Percentiles rank a stretch among this genome's conserved stretches.
Conservation (phyloP, 1,140 invertebrate species). For the Scaptomyza hsui region DNA sequence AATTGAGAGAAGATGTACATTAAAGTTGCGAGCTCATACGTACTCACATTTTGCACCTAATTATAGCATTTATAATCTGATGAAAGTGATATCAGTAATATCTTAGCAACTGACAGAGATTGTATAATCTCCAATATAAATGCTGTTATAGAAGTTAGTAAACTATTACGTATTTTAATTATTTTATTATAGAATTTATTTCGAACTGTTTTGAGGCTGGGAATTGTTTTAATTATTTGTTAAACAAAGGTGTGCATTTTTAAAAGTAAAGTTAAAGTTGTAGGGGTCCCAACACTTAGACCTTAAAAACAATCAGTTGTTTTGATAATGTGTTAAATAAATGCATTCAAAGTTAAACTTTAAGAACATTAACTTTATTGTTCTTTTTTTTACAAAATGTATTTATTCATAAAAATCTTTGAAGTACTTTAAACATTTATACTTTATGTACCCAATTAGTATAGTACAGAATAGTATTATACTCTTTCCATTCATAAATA, state of each 20-base stretch:
- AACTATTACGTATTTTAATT: too few species aligned
- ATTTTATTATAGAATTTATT: too few species aligned
- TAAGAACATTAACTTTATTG: neutral
- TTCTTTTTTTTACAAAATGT: neutral
- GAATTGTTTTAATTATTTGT: neutral
- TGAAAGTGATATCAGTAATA: too few species aligned
- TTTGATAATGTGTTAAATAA: neutral
- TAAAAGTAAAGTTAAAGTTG: too few species aligned
- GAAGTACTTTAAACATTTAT: neutral
- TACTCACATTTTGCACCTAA: neutral
- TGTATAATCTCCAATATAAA: too few species aligned
- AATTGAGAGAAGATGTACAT: neutral
- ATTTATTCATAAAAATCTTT: neutral
- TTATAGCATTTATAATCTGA: too few species aligned
- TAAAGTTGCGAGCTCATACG: neutral
- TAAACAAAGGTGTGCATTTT: too few species aligned
- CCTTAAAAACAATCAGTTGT: neutral
- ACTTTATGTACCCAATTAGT: neutral
- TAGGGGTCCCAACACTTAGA: neutral
- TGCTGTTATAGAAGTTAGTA: too few species aligned
- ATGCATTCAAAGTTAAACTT: neutral
- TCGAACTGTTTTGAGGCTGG: neutral
- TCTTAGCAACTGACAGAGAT: too few species aligned
- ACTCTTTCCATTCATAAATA: neutral
- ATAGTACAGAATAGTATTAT: neutral